phyloP scores from a whole-genome alignment of 2,888 invertebrate genomes.

The Lithophane socia region DNA sequence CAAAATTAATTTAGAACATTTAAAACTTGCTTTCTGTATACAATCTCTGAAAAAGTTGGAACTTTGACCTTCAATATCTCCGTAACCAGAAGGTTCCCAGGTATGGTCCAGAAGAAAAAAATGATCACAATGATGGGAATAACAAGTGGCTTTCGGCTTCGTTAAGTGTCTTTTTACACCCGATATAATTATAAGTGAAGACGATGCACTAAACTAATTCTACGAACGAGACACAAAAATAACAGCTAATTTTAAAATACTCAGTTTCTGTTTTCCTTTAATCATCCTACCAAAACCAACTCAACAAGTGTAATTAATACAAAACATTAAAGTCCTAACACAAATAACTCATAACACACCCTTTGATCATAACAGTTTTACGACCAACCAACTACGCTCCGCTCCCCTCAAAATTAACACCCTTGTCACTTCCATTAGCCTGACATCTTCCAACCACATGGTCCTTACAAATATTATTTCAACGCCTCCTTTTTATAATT shows the following conservation, averaged over 20 bases:
- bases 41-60: too few species aligned
- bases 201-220: neutral
- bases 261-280: constrained; percentile 16
- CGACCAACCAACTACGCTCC: constrained; percentile 34
- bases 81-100: too few species aligned
- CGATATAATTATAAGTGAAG: too few species aligned
- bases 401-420: constrained; percentile 45
- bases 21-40: too few species aligned
- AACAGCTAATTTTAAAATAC: neutral
- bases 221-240: neutral
- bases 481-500: constrained; percentile 82
- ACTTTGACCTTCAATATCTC: too few species aligned
- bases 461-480: constrained; percentile 82
- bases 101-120: too few species aligned
- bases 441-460: constrained; percentile 76
- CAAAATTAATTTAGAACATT: too few species aligned
- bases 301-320: constrained; percentile 28
- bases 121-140: too few species aligned
- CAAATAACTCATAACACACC: constrained; percentile 34
- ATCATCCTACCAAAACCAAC: neutral
- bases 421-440: constrained; percentile 73
- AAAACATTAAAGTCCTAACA: constrained; percentile 28
- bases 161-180: too few species aligned
- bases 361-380: constrained; percentile 60
- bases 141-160: too few species aligned